These are phyloP conservation scores for Peromyscus nudipes DNA, from an alignment of 2,797 vertebrate genomes.

Conservation along the genomic window DNA sequence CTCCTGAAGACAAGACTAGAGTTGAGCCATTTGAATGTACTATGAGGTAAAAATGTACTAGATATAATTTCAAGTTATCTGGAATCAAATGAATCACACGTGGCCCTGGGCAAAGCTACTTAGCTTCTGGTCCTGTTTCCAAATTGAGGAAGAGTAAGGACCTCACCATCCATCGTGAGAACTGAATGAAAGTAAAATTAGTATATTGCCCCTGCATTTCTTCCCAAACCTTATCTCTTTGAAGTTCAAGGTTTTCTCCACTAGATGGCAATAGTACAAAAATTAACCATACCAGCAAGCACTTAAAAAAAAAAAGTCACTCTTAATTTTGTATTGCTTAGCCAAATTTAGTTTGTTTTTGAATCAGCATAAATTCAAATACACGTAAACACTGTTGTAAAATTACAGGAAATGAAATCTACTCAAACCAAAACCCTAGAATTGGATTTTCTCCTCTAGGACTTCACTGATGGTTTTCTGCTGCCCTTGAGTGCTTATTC, in stretches of 20 bases:
- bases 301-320: neutral
- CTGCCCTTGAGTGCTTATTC: neutral
- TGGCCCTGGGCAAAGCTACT: neutral
- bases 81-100: neutral
- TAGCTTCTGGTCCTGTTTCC: constrained; percentile 12
- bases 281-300: constrained; percentile 31
- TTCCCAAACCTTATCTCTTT: neutral
- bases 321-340: constrained; percentile 6
- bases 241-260: constrained; percentile 73
- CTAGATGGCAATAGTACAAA: constrained; percentile 74
- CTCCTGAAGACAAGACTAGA: neutral
- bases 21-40: neutral
- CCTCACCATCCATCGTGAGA: neutral
- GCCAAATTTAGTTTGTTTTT: constrained; percentile 42
- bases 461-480: neutral
- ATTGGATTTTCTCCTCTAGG: neutral
- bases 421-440: neutral
- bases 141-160: neutral
- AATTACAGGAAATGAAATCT: neutral
- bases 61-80: constrained; percentile 1
- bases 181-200: neutral
- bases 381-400: constrained; percentile 16
- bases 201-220: neutral
- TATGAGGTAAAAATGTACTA: neutral
- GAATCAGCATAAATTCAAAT: constrained; percentile 24